phyloP scores from a whole-genome alignment of 2,888 invertebrate genomes.

The Xylophagus ater region DNA sequence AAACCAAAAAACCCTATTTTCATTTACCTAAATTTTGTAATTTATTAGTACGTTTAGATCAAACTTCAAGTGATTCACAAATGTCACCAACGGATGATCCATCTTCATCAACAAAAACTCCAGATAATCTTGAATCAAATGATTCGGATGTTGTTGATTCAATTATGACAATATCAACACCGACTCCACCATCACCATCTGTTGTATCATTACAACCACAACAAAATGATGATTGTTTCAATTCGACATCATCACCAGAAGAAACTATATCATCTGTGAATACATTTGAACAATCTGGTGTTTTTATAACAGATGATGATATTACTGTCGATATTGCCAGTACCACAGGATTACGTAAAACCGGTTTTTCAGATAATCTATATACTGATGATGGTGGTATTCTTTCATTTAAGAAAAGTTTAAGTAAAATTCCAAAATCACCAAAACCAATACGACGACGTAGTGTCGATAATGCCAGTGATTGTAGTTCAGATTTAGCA shows the following conservation, averaged over 20 bases:
- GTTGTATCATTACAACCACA: no score
- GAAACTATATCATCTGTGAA: slow-evolving; percentile 18
- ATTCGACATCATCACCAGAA: slow-evolving; percentile 39
- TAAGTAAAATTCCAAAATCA: slow-evolving; percentile 40
- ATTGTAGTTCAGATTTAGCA: slow-evolving; percentile 29
- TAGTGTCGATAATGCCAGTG: slow-evolving; percentile 33
- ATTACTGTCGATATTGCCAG: slow-evolving; percentile 53
- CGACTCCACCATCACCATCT: slow-evolving; percentile 15
- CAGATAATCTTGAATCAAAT: slow-evolving; percentile 25
- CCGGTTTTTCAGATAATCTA: slow-evolving; percentile 53
- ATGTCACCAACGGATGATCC: slow-evolving; percentile 38
- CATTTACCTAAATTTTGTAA: no score
- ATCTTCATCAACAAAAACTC: slow-evolving; percentile 24
- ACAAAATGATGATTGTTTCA: no score
- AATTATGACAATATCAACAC: slow-evolving; percentile 7
- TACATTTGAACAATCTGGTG: slow-evolving; percentile 35
- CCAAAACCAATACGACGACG: slow-evolving; percentile 32
- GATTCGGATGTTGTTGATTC: slow-evolving; percentile 16
- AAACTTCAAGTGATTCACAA: slow-evolving; percentile 38
- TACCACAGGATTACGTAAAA: slow-evolving; percentile 59
- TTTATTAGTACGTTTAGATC: slow-evolving; percentile 52
- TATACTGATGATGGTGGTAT: slow-evolving; percentile 46
- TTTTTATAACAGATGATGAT: slow-evolving; percentile 36
- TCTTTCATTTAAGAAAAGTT: slow-evolving; percentile 36
- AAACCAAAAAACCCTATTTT: no score